Conservation (phyloP, 2,888 invertebrate species). For the Caenorhabditis sp. region DNA sequence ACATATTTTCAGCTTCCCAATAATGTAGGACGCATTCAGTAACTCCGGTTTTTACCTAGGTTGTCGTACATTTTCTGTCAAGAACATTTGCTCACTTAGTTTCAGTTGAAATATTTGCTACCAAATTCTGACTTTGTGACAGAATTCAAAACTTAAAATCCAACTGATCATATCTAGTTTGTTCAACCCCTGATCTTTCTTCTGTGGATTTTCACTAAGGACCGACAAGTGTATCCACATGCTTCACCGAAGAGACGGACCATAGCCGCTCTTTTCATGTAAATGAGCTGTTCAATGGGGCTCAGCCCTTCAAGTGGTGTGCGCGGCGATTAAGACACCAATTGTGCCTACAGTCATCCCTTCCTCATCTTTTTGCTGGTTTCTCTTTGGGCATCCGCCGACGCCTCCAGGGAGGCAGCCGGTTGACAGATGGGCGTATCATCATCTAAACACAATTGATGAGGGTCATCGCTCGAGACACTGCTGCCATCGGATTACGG, state of each 20-base stretch:
- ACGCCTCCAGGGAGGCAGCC: conserved; percentile 52
- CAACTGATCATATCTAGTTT: not conserved
- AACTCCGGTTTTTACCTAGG: no score
- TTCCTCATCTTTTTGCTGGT: conserved; percentile 21
- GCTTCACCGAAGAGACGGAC: conserved; percentile 14
- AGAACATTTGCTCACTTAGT: no score
- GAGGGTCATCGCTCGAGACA: conserved; percentile 45
- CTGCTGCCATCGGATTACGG: not conserved
- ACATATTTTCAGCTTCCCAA: no score
- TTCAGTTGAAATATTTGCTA: no score
- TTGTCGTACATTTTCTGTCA: no score
- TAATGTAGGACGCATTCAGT: no score
- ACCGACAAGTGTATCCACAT: conserved; percentile 30
- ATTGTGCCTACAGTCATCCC: conserved; percentile 62
- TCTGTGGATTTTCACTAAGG: not conserved
- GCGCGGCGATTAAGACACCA: conserved; percentile 52
- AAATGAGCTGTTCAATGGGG: conserved; percentile 63
- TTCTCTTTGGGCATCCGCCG: conserved; percentile 38
- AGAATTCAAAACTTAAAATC: not conserved
- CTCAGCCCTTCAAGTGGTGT: conserved; percentile 51
- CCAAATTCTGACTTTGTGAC: no score
- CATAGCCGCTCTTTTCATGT: conserved; percentile 60
- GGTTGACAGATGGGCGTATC: conserved; percentile 61
- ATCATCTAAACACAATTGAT: conserved; percentile 55
- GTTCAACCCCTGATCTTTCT: not conserved